Evolutionary conservation across 2,113 vertebrate species (phyloP), one percentile per base, ranked within the genome.

Genomic region (Zosterops hypoxanthus): DNA sequence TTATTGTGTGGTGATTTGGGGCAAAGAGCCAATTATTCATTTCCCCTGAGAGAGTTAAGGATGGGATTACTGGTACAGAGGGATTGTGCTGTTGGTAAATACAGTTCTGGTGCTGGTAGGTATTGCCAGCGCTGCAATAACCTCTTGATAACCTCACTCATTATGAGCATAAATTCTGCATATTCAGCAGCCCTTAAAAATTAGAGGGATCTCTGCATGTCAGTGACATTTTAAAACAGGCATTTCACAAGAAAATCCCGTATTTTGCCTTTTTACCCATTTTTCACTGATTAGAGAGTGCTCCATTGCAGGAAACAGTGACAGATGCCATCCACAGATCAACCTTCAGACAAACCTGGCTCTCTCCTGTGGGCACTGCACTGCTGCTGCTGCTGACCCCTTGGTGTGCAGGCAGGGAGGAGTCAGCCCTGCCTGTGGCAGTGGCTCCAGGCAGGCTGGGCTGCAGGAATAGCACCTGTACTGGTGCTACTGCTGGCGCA

Each of bases 371-470:
- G 7, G 50, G 2, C 2, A 14, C 24, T 31, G 83, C 10, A 20
- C 12, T 3, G 12, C 5, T 4, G 0, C 29, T 4, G 31, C 75
- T 52, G 14, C 28, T 0, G 0, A 13, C n/a, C 7, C 17, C 5
- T 28, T 6, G 28, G 11, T 14, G 63, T 19, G 41, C 3, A 2
- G 57, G 56, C 39, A 41, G 57, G 31, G 39, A 42, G 52, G 14
- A 64, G 34, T 3, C 22, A 12, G 44, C 39, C 28, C 33, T 29
- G 59, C 63, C 63, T 18, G 73, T 3, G 5, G 31, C n/a, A 5
- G 52, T 2, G 44, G 21, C 46, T 21, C 3, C 36, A 2, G 85
- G 24, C 4, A 1, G 19, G 41, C 12, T 17, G 4, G 36, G 25
- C 44, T 60, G 34, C 57, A 11, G 66, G 33, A 73, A 28, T 25